Evolutionary conservation across 2,888 invertebrate species (phyloP), one percentile per base, ranked within the genome.

Genomic region (Tiliacea citrago): DNA sequence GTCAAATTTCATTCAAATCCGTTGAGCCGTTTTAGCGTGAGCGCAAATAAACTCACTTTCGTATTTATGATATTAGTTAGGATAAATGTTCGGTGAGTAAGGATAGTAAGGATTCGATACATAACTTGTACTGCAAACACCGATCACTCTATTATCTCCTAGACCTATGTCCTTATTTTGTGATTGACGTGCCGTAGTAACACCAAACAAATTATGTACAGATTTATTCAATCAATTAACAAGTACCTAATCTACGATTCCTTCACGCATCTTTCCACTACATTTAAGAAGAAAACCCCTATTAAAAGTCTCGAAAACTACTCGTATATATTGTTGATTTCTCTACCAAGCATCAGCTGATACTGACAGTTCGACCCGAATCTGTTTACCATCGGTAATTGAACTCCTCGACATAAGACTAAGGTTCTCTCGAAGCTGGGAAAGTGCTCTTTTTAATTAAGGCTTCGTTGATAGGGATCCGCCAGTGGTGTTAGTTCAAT

Each of bases 391-490:
- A 39, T 68, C 24, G 69, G 60, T 71, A 73, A 82, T 78, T 78
- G 72, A 66, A 57, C 62, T 73, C 55, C 62, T 65, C 55, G 45
- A 57, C 67, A 69, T 42, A 58, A 71, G 73, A 45, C 72, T 68
- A 51, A 69, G 81, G 71, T 60, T 69, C 63, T 69, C 63, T 73
- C 66, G 78, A 77, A 80, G 68, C 73, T 58, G 29, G 70, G 61
- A 62, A 81, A 88, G 86, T 88, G 77, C 73, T 70, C 82, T 80
- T 89, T 86, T 87, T 88, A 89, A 88, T 88, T 85, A 89, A 84
- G 80, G 74, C 72, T 65, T 21, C 68, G 77, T 79, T 77, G 86
- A 86, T 86, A 84, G 76, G 73, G 84, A 86, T 86, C 84, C 77
- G 74, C 73, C 60, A 73, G 75, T 72, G 81, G 73, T 73, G 77